Evolutionary conservation across 2,888 invertebrate species (phyloP), one percentile per base, ranked within the genome.

Genomic region (Acanthacorydalis orientalis): DNA sequence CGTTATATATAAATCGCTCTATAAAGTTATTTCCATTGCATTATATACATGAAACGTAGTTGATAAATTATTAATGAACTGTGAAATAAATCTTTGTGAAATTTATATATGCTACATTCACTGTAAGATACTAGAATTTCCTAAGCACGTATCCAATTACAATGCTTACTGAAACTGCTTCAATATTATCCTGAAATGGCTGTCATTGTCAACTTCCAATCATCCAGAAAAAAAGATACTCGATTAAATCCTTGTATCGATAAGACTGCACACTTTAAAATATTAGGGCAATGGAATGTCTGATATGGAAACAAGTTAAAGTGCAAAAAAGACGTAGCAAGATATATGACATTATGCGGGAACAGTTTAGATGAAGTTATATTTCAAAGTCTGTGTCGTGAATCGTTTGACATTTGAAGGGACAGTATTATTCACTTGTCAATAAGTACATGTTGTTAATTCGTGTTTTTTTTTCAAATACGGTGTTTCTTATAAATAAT

Each of bases 301-400:
- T n/a, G 16, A 15, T 14, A 9, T 39, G 39, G n/a, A 37, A 39
- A 23, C 23, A 23, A 23, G 23, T 23, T 23, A 23, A 23, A 23
- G 6, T 23, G 23, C 23, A 23, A 39, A 39, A 39, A 39, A 39
- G 16, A 15, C 14, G 6, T 12, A 16, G 12, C 16, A 39, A 39
- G 39, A 39, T 39, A 39, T 39, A 39, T 39, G 39, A 39, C 39
- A 39, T 8, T 39, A 39, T 39, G 39, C 39, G 16, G 39, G 39
- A 39, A 39, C 39, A 15, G 39, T 39, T 39, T 12, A 14, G 16
- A 39, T 39, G 39, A 39, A 39, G 39, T 39, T 39, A 39, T 39
- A 39, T 39, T 39, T 39, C 15, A 16, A 39, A 39, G 15, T 15
- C 14, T 39, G 6, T 14, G 16, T 16, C 39, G 39, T 39, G 39